Evolutionary conservation across 2,113 vertebrate genomes (phyloP), one percentile per base, ranked within the genome.

Genomic region (Poicephalus meyeri): DNA sequence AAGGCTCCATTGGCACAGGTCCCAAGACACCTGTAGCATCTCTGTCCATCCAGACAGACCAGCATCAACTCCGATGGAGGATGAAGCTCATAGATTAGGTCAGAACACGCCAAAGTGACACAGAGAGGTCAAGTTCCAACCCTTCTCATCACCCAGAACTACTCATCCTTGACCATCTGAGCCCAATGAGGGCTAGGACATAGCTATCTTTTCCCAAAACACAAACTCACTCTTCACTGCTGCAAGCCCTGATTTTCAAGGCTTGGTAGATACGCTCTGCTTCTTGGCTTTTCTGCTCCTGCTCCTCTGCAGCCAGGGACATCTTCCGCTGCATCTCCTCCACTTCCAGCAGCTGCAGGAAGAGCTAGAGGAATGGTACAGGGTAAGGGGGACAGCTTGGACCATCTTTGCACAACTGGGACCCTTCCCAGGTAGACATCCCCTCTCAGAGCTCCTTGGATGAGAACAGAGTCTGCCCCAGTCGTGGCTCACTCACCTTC

Each of bases 271-370:
- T 96, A 53, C 31, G 78, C 33, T 99, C 97, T 35, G 98, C 97
- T 91, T 98, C 98, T 33, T 92, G 97, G 71, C 92, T 97, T 10
- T 97, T 97, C 70, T 98, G 98, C 61, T 99, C 97, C 64, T 91
- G 96, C 68, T 99, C 96, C 61, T 98, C 98, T 4, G 84, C 89
- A 24, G 96, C 49, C 7, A 95, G 65, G 0, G 89, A 76, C 31
- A 79, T 91, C 95, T 98, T 99, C 89, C 96, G 90, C 80, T 98
- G 97, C 1, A 61, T 64, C 77, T 99, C 99, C 83, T 99, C 99
- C 64, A 99, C 97, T 58, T 99, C 98, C 73, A 99, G 86, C 92
- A 99, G 92, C 88, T 98, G 97, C 77, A 99, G 92, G 53, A 98
- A 99, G 83, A 99, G 96, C 99, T 99, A 42, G 33, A 73, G 58